phyloP scores from a whole-genome alignment of 2,797 vertebrate species.

The Enteromius unitaeniatus region DNA sequence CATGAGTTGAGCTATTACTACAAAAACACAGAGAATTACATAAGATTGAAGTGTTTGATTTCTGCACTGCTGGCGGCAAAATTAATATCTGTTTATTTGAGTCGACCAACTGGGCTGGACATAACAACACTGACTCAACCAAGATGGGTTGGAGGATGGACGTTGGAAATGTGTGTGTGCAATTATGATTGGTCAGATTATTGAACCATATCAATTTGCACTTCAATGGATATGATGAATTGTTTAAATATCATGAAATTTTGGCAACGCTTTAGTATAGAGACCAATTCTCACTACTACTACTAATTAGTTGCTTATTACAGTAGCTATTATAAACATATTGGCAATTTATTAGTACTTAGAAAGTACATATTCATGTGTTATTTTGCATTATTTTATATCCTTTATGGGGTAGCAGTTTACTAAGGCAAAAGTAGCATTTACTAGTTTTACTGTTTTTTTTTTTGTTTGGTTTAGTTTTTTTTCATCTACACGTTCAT shows the following conservation, averaged over 20 bases:
- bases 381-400: not conserved
- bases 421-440: not conserved
- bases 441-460: too few relatives aligned
- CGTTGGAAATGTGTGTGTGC: not conserved
- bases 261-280: not conserved
- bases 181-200: not conserved
- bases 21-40: conserved; percentile 6
- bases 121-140: not conserved
- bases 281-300: not conserved
- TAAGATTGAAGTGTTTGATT: conserved; percentile 24
- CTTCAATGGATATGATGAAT: not conserved
- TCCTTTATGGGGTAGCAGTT: not conserved
- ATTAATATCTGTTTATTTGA: not conserved
- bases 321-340: not conserved
- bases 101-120: not conserved
- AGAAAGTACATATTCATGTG: not conserved
- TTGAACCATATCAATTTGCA: not conserved
- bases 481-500: not conserved
- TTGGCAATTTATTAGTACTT: not conserved
- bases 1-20: conserved; percentile 7
- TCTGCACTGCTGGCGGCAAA: not conserved
- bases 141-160: not conserved
- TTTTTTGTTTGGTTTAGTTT: too few relatives aligned
- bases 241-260: not conserved
- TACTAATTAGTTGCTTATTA: not conserved